These are phyloP conservation scores for Aphaenogaster ashmeadi DNA, from an alignment of 1,140 invertebrate species.

Conservation along the genomic window DNA sequence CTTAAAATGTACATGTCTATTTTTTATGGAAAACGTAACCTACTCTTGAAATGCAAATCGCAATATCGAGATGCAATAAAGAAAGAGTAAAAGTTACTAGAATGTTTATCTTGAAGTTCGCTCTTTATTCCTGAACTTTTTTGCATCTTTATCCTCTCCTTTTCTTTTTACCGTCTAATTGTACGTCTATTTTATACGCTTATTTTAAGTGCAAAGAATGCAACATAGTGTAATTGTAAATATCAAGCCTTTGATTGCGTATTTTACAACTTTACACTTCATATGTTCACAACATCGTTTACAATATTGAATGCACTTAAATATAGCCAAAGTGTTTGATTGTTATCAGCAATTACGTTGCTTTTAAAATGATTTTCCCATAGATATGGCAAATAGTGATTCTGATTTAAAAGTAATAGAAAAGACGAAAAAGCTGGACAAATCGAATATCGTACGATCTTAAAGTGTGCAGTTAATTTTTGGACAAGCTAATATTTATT, in stretches of 20 bases:
- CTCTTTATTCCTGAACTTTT: too few relatives aligned
- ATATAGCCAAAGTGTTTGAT: not conserved
- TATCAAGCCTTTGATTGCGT: not conserved
- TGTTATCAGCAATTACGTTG: not conserved
- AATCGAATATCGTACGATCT: not conserved
- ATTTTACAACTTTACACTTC: not conserved
- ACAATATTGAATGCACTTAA: not conserved
- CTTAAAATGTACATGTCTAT: not conserved
- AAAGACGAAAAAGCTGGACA: not conserved
- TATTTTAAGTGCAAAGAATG: too few relatives aligned
- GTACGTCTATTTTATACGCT: too few relatives aligned
- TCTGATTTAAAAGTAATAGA: not conserved
- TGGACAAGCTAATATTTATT: not conserved
- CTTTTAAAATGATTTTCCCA: not conserved
- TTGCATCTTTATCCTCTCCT: too few relatives aligned
- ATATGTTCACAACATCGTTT: not conserved
- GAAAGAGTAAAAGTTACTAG: not conserved
- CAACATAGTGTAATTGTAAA: too few relatives aligned
- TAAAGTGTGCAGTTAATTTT: conserved; percentile 4
- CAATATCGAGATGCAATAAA: not conserved
- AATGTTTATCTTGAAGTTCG: not conserved
- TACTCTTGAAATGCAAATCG: too few relatives aligned
- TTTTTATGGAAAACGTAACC: too few relatives aligned
- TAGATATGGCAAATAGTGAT: not conserved
- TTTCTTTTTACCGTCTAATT: too few relatives aligned